Evolutionary conservation across 2,888 invertebrate species (phyloP).

Genomic region (Drosophila macrospina): DNA sequence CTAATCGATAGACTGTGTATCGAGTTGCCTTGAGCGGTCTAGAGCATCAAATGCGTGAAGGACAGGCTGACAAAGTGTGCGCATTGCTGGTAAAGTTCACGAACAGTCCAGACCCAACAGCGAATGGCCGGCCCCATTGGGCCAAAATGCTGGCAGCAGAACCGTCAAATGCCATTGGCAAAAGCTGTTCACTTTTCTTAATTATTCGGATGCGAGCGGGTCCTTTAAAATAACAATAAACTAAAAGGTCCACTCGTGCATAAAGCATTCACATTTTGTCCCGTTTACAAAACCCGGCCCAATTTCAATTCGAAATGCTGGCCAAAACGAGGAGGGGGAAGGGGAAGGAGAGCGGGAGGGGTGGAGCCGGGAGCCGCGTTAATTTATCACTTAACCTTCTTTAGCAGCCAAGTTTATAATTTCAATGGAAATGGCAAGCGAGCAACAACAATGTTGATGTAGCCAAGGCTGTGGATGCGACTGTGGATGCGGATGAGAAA

Average conservation of each 20-base stretch:
- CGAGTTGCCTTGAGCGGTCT: background rate
- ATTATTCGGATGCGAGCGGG: constrained; percentile 37
- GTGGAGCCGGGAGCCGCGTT: constrained; percentile 65
- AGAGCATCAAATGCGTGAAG: background rate
- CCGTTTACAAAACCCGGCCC: constrained; percentile 27
- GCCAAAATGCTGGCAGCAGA: constrained; percentile 1
- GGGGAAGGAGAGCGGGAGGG: too few relatives aligned
- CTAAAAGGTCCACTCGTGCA: constrained; percentile 79
- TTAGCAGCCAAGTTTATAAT: constrained; percentile 80
- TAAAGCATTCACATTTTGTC: constrained; percentile 71
- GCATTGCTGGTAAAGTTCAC: background rate
- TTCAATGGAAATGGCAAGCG: constrained; percentile 46
- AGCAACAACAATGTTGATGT: constrained; percentile 22
- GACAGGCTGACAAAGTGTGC: background rate
- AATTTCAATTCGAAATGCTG: constrained; percentile 46
- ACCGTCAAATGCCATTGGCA: constrained; percentile 19
- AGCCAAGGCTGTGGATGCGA: constrained; percentile 3
- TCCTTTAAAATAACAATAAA: constrained; percentile 75
- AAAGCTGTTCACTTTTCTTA: constrained; percentile 45
- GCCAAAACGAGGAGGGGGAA: too few relatives aligned
- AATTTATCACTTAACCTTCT: constrained; percentile 80
- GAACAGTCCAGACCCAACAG: background rate
- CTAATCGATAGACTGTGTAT: background rate
- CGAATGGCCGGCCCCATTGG: constrained; percentile 21
- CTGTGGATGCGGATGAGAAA: constrained; percentile 45